Evolutionary conservation across 2,888 invertebrate species (phyloP).

Genomic region (Ophion costatus): DNA sequence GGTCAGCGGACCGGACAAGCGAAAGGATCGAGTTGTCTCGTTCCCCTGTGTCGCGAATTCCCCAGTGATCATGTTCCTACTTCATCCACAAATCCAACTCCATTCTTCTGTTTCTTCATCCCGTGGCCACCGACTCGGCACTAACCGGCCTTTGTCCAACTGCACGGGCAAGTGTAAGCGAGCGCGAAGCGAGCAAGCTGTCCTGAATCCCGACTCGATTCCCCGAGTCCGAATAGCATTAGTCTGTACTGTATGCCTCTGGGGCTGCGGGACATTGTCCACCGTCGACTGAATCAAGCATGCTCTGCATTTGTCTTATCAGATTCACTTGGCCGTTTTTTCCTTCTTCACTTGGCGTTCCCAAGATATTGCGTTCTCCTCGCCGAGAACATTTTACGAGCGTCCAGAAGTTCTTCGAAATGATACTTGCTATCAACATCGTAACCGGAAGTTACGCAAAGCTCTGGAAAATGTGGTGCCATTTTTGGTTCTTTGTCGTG

Average conservation of each 20-base stretch:
- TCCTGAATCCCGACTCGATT: constrained; percentile 39
- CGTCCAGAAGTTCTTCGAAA: too few relatives aligned
- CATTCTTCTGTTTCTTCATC: constrained; percentile 62
- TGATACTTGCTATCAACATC: too few relatives aligned
- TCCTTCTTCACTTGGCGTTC: not conserved
- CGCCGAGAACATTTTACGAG: too few relatives aligned
- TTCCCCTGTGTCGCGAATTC: constrained; percentile 63
- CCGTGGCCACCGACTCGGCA: constrained; percentile 59
- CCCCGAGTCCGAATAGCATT: constrained; percentile 49
- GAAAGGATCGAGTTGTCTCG: constrained; percentile 52
- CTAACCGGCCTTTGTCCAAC: constrained; percentile 55
- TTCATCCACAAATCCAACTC: constrained; percentile 51
- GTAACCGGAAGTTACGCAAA: too few relatives aligned
- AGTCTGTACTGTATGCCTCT: constrained; percentile 14
- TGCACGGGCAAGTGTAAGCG: constrained; percentile 46
- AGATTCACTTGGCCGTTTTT: constrained; percentile 18
- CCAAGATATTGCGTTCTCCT: too few relatives aligned
- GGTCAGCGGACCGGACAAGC: constrained; percentile 56
- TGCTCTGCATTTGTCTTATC: constrained; percentile 31
- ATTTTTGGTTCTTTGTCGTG: too few relatives aligned
- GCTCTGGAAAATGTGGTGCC: too few relatives aligned
- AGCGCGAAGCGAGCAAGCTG: constrained; percentile 47
- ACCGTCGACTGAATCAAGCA: constrained; percentile 43
- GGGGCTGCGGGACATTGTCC: constrained; percentile 34
- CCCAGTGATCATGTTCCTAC: constrained; percentile 61